Conservation (phyloP, 2,797 vertebrate genomes). For the Neosilurus mollespiculum region DNA sequence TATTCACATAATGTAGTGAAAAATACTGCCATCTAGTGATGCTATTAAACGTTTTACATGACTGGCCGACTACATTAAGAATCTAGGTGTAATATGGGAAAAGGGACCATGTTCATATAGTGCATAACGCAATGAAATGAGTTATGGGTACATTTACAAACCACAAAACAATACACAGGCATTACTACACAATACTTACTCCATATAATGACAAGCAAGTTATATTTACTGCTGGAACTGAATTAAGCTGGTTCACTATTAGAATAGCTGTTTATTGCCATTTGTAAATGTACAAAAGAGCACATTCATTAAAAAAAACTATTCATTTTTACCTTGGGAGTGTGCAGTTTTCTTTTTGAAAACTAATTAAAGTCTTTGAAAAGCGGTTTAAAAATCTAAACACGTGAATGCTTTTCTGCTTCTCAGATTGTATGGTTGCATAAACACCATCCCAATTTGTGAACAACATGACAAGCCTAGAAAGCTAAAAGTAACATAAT, state of each 20-base stretch:
- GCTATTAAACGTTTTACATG: background rate
- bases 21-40: slow-evolving; percentile 25
- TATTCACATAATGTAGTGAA: background rate
- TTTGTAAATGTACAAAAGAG: no score
- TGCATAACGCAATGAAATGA: no score
- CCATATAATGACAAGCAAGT: background rate
- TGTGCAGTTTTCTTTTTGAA: background rate
- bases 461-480: background rate
- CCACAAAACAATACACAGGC: background rate
- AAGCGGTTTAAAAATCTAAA: background rate
- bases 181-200: background rate
- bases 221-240: background rate
- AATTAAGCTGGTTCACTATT: background rate
- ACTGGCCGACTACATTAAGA: background rate
- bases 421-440: background rate
- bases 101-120: no score
- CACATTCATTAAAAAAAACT: no score
- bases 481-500: background rate
- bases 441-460: background rate
- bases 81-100: no score
- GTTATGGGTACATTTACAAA: background rate
- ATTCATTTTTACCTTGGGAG: no score
- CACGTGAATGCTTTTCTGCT: background rate
- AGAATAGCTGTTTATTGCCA: no score
- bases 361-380: background rate